Evolutionary conservation across 2,888 invertebrate genomes (phyloP).

Genomic region (Mythimna lalbum): DNA sequence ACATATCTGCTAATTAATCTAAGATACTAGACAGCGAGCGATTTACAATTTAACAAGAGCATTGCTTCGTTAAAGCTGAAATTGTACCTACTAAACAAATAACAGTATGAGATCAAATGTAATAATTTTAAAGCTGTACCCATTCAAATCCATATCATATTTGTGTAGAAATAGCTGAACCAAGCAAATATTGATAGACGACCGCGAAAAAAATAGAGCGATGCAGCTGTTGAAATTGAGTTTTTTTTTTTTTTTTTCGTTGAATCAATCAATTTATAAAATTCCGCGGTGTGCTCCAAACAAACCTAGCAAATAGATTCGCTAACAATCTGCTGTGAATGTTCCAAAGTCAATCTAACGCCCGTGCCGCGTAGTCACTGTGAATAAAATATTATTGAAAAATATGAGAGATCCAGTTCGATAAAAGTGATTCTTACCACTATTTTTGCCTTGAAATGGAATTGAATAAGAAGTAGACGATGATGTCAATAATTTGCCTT

Average conservation of each 20-base stretch:
- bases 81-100: background rate
- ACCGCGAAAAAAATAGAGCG: constrained; percentile 54
- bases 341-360: constrained; percentile 76
- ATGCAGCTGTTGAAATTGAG: constrained; percentile 58
- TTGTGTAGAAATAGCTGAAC: constrained; percentile 33
- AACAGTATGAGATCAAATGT: background rate
- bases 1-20: constrained; percentile 29
- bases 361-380: constrained; percentile 49
- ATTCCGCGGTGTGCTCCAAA: constrained; percentile 72
- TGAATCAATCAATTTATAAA: constrained; percentile 73
- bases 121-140: constrained; percentile 4
- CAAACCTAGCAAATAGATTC: constrained; percentile 63
- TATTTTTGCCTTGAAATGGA: constrained; percentile 13
- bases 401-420: constrained; percentile 34
- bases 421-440: constrained; percentile 14
- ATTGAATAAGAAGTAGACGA: background rate
- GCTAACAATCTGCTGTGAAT: constrained; percentile 73
- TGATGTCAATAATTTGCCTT: background rate
- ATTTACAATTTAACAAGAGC: constrained; percentile 13
- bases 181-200: constrained; percentile 55
- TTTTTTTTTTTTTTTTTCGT: constrained; percentile 54
- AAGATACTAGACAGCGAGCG: background rate
- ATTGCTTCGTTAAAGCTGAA: background rate
- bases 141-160: constrained; percentile 39
- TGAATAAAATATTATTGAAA: constrained; percentile 61